A percentile compares a stretch with the other conserved stretches of the same genome.
Evolutionary conservation across 1,140 invertebrate genomes (phyloP).

Genomic region (Ylistrum balloti): DNA sequence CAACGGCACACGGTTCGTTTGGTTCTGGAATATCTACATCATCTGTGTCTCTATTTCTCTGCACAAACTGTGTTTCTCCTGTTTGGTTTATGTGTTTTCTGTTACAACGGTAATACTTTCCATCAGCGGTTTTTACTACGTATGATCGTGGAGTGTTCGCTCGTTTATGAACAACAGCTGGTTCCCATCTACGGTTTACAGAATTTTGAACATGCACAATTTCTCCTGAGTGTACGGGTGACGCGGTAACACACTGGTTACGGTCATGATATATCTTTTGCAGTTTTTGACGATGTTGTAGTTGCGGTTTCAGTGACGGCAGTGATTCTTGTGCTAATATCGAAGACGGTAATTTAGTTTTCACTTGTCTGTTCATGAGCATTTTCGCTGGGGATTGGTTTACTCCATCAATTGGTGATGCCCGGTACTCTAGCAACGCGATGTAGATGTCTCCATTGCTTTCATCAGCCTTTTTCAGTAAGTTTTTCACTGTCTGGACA

Average conservation of each 20-base stretch:
- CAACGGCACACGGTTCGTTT: too few relatives aligned
- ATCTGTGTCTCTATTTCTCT: too few relatives aligned
- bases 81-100: too few relatives aligned
- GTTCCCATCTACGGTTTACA: conserved; percentile 41
- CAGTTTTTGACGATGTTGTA: neutral
- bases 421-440: conserved; percentile 44
- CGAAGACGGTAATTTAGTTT: conserved; percentile 47
- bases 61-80: too few relatives aligned
- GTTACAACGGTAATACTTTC: too few relatives aligned
- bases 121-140: too few relatives aligned
- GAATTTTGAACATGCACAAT: neutral
- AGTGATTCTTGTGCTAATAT: neutral
- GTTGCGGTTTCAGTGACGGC: conserved; percentile 41
- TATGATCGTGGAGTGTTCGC: too few relatives aligned
- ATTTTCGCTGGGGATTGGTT: conserved; percentile 47
- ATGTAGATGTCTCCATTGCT: conserved; percentile 20
- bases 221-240: too few relatives aligned
- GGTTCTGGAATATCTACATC: too few relatives aligned
- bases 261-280: too few relatives aligned
- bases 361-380: conserved; percentile 54
- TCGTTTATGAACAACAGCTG: too few relatives aligned
- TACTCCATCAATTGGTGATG: conserved; percentile 52
- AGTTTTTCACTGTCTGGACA: conserved; percentile 64
- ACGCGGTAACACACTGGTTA: too few relatives aligned
- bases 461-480: conserved; percentile 61